phyloP scores from a whole-genome alignment of 2,888 invertebrate genomes.

The Caenorhabditis angaria region DNA sequence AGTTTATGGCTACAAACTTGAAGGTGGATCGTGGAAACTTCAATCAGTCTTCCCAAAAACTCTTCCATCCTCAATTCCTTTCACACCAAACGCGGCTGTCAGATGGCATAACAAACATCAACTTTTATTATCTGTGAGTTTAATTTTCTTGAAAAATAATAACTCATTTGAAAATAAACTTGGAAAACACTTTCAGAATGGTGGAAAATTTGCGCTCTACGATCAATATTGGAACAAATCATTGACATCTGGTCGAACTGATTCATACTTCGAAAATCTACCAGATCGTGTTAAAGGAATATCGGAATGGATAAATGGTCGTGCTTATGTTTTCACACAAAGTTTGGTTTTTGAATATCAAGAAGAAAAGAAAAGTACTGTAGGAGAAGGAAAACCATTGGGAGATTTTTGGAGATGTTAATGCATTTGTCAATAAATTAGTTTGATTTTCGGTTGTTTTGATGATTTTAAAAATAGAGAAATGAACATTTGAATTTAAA shows the following conservation, averaged over 20 bases:
- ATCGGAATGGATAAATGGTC: conserved; percentile 36
- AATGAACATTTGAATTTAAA: too few relatives aligned
- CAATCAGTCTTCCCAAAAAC: conserved; percentile 27
- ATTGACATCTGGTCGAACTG: conserved; percentile 41
- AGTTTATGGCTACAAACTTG: conserved; percentile 29
- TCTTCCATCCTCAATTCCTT: conserved; percentile 40
- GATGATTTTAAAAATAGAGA: too few relatives aligned
- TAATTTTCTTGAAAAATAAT: background rate
- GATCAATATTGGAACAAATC: conserved; percentile 59
- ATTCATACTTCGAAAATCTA: conserved; percentile 44
- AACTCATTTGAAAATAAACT: background rate
- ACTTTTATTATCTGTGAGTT: conserved; percentile 43
- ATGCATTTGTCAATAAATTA: background rate
- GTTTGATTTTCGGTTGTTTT: too few relatives aligned
- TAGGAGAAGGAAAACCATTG: conserved; percentile 37
- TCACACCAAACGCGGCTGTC: conserved; percentile 46
- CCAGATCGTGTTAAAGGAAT: conserved; percentile 51
- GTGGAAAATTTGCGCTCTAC: conserved; percentile 51
- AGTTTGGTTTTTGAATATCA: conserved; percentile 45
- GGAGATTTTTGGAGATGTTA: conserved; percentile 42
- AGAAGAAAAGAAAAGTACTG: conserved; percentile 31
- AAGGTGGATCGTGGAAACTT: conserved; percentile 18
- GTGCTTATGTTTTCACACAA: conserved; percentile 42
- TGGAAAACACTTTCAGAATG: conserved; percentile 34
- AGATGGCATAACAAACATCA: conserved; percentile 55